Percentiles rank a stretch among this genome's conserved stretches.
phyloP scores from a whole-genome alignment of 2,888 invertebrate genomes.

The Ditula angustiorana region DNA sequence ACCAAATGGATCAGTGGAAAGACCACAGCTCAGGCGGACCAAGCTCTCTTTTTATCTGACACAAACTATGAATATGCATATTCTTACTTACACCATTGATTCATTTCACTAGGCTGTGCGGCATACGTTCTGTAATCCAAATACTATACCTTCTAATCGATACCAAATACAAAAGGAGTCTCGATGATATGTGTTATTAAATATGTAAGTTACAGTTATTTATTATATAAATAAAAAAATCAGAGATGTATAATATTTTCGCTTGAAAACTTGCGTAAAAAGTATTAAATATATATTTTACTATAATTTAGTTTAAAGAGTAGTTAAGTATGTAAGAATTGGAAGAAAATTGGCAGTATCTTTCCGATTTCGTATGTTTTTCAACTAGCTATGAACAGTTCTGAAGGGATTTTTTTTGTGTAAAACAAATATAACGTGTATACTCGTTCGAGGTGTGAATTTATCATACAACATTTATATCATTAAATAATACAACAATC shows the following conservation, averaged over 20 bases:
- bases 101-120: no score
- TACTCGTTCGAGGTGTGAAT: no score
- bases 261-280: neutral
- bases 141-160: no score
- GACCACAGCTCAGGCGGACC: no score
- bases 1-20: no score
- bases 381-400: no score
- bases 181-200: slow-evolving; percentile 5
- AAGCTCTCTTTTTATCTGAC: no score
- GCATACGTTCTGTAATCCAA: neutral
- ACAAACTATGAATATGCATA: no score
- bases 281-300: neutral
- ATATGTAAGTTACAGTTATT: slow-evolving; percentile 16
- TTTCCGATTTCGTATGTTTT: neutral
- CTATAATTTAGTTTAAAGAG: neutral
- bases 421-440: no score
- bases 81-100: no score
- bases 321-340: neutral
- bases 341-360: slow-evolving; percentile 5
- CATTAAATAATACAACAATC: neutral
- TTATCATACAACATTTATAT: no score
- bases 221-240: neutral
- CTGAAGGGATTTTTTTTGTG: no score
- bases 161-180: neutral
- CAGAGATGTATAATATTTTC: neutral